A percentile compares a stretch with the other conserved stretches of the same genome.
phyloP scores from a whole-genome alignment of 2,797 vertebrate genomes.

The Thunnus albacares region DNA sequence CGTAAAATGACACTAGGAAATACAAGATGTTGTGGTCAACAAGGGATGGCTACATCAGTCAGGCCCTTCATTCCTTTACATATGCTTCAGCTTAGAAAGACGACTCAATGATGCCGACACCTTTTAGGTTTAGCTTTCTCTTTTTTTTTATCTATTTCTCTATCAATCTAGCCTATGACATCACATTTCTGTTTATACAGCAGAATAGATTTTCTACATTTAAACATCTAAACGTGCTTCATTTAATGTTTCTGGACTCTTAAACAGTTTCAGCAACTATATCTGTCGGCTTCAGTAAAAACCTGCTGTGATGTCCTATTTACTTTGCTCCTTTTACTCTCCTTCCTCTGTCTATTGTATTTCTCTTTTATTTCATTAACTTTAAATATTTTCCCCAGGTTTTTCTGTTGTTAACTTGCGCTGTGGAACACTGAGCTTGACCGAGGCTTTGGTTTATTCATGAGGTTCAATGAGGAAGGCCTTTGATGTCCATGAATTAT shows the following conservation, averaged over 20 bases:
- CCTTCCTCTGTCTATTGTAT: slow-evolving; percentile 16
- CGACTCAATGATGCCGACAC: background rate
- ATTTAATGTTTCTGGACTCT: slow-evolving; percentile 48
- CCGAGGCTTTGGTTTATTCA: slow-evolving; percentile 81
- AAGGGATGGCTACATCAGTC: slow-evolving; percentile 67
- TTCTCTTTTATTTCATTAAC: slow-evolving; percentile 62
- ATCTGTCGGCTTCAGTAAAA: slow-evolving; percentile 30
- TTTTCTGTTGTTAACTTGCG: slow-evolving; percentile 59
- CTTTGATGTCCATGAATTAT: slow-evolving; percentile 84
- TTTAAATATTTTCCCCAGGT: slow-evolving; percentile 60
- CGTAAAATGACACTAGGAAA: slow-evolving; percentile 79
- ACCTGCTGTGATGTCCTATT: slow-evolving; percentile 40
- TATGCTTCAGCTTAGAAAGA: slow-evolving; percentile 31
- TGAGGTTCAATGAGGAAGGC: slow-evolving; percentile 78
- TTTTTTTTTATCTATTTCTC: background rate
- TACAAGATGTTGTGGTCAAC: slow-evolving; percentile 80
- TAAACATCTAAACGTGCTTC: slow-evolving; percentile 45
- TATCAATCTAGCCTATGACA: background rate
- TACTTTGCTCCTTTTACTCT: slow-evolving; percentile 22
- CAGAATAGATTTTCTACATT: slow-evolving; percentile 34
- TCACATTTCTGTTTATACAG: slow-evolving; percentile 24
- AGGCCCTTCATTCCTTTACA: slow-evolving; percentile 44
- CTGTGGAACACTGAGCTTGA: slow-evolving; percentile 70
- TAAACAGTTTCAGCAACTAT: slow-evolving; percentile 45
- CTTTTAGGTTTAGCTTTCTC: background rate